A percentile compares a stretch with the other conserved stretches of the same genome.
Conservation (phyloP, 2,888 invertebrate species). For the Cheilosia variabilis region DNA sequence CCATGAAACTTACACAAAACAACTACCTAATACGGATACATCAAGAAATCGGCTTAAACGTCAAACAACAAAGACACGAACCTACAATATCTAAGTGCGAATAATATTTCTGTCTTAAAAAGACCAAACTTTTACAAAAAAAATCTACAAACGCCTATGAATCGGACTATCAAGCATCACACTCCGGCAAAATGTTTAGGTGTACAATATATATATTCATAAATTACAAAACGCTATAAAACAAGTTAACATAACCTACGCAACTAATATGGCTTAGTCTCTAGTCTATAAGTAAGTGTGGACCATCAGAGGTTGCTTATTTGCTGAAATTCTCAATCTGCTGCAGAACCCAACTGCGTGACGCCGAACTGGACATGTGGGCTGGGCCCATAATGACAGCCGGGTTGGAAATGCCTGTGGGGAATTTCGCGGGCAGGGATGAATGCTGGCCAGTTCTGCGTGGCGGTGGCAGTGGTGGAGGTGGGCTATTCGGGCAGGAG, state of each 20-base stretch:
- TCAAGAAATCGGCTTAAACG: slow-evolving; percentile 45
- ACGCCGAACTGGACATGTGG: slow-evolving; percentile 79
- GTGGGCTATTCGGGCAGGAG: slow-evolving; percentile 78
- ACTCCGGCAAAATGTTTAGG: slow-evolving; percentile 6
- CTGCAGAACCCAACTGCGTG: slow-evolving; percentile 83
- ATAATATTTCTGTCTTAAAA: neutral
- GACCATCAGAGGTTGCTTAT: slow-evolving; percentile 73
- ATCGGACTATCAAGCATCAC: slow-evolving; percentile 55
- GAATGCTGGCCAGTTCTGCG: slow-evolving; percentile 74
- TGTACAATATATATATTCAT: slow-evolving; percentile 30
- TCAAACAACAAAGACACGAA: slow-evolving; percentile 37
- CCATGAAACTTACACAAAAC: slow-evolving; percentile 41
- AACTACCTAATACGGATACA: slow-evolving; percentile 37
- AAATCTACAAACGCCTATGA: slow-evolving; percentile 46
- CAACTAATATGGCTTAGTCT: slow-evolving; percentile 67
- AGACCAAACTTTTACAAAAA: neutral
- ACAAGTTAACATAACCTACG: slow-evolving; percentile 63
- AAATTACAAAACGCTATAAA: slow-evolving; percentile 63
- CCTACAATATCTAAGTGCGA: neutral
- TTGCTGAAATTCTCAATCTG: slow-evolving; percentile 83
- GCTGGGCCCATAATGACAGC: slow-evolving; percentile 79
- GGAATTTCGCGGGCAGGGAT: slow-evolving; percentile 78
- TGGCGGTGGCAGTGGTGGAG: slow-evolving; percentile 79
- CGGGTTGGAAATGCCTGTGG: slow-evolving; percentile 74
- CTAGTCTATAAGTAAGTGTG: slow-evolving; percentile 48